Conservation (phyloP, 2,113 vertebrate genomes). For the Macquaria ambigua region DNA sequence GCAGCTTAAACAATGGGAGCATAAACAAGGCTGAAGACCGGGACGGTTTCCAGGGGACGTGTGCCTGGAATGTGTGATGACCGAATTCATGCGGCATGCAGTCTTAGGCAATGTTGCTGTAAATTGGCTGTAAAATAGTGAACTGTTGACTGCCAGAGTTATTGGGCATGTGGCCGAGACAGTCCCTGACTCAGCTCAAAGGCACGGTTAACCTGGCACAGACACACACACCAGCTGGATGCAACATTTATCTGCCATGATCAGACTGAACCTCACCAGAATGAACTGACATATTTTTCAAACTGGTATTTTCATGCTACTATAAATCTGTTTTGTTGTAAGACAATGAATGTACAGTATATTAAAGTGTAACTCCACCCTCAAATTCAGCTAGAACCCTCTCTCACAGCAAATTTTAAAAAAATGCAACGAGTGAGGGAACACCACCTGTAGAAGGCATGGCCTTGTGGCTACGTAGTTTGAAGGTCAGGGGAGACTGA, state of each 20-base stretch:
- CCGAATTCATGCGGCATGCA: slow-evolving; percentile 22
- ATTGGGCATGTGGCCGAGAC: slow-evolving; percentile 55
- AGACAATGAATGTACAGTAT: not conserved
- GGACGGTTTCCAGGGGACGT: slow-evolving; percentile 38
- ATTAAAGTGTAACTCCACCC: no score
- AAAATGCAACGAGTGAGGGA: no score
- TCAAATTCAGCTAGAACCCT: no score
- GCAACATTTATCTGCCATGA: slow-evolving; percentile 34
- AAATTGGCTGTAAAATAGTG: slow-evolving; percentile 58
- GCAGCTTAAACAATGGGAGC: slow-evolving; percentile 21
- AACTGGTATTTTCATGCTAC: not conserved
- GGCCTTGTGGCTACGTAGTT: no score
- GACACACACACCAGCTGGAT: slow-evolving; percentile 26
- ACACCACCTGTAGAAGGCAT: no score
- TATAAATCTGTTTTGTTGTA: not conserved
- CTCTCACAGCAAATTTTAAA: no score
- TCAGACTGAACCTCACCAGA: slow-evolving; percentile 19
- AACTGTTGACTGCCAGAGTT: slow-evolving; percentile 51
- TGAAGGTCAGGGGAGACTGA: no score
- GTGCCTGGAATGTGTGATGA: slow-evolving; percentile 50
- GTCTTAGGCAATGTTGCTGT: slow-evolving; percentile 45
- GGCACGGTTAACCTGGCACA: slow-evolving; percentile 51
- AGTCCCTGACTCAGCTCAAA: slow-evolving; percentile 64
- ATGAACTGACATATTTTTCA: not conserved
- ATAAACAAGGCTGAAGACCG: slow-evolving; percentile 31